These are phyloP conservation scores for Podarcis cretensis DNA, from an alignment of 2,113 vertebrate species.

Conservation along the genomic window DNA sequence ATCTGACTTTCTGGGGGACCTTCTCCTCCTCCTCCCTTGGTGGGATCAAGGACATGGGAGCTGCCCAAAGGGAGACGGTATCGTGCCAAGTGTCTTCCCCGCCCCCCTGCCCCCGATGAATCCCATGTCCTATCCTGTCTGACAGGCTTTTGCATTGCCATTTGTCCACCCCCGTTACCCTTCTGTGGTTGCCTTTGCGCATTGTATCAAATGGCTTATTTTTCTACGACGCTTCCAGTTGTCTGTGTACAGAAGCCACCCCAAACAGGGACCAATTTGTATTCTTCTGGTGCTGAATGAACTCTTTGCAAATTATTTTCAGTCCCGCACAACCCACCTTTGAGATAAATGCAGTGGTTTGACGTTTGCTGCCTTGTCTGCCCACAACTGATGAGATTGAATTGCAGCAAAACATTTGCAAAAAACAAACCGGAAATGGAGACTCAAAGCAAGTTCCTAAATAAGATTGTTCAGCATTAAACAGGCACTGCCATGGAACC, in stretches of 20 bases:
- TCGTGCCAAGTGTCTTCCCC: conserved; percentile 54
- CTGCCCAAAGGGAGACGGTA: conserved; percentile 27
- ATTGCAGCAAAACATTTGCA: neutral
- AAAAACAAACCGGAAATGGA: conserved; percentile 5
- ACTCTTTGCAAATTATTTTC: conserved; percentile 26
- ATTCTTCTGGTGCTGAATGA: conserved; percentile 74
- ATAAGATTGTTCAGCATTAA: neutral
- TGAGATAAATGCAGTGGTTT: neutral
- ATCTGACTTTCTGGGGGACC: neutral
- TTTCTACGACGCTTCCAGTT: conserved; percentile 74
- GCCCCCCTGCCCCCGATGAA: neutral
- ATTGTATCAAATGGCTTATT: conserved; percentile 76
- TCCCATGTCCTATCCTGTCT: conserved; percentile 20
- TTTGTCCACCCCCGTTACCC: neutral
- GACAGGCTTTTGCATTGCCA: conserved; percentile 35
- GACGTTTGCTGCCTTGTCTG: neutral
- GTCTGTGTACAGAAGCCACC: conserved; percentile 54
- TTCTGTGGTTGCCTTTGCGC: conserved; percentile 52
- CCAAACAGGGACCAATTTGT: conserved; percentile 50
- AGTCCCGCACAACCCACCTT: neutral
- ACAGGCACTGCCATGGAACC: neutral
- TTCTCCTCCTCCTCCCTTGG: neutral
- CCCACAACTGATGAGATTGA: neutral
- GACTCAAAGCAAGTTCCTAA: conserved; percentile 23
- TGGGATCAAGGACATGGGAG: neutral